phyloP scores from a whole-genome alignment of 2,113 vertebrate genomes.

The Platysternon megacephalum region DNA sequence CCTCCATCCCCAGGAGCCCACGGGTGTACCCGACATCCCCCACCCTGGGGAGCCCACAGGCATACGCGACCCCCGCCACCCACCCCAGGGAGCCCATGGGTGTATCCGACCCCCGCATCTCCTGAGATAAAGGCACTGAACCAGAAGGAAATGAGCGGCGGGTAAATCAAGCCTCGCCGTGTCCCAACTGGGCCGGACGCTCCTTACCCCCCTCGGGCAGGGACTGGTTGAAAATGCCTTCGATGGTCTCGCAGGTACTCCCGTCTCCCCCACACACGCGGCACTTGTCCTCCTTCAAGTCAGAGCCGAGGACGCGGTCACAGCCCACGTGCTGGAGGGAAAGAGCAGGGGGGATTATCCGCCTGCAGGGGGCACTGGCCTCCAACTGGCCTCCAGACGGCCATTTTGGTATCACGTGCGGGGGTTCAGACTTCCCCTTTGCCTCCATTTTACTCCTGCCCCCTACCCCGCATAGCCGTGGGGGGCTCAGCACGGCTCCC shows the following conservation, averaged over 20 bases:
- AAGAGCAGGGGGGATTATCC: neutral
- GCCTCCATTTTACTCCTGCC: neutral
- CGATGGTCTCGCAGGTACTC: constrained; percentile 90
- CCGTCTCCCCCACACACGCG: constrained; percentile 93
- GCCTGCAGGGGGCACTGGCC: neutral
- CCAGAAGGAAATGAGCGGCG: rapidly evolving
- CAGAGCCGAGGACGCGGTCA: constrained; percentile 93
- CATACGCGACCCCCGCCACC: too few relatives aligned
- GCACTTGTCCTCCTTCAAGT: constrained; percentile 93
- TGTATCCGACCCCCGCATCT: neutral
- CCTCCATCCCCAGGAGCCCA: neutral
- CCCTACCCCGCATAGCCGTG: rapidly evolving
- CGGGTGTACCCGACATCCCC: neutral
- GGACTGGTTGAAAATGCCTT: constrained; percentile 92
- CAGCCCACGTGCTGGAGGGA: constrained; percentile 92
- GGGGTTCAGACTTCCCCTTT: neutral
- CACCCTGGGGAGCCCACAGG: neutral
- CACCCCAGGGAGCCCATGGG: neutral
- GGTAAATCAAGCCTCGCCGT: rapidly evolving
- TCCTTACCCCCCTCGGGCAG: constrained; percentile 88
- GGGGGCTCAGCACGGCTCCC: neutral
- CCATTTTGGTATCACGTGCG: rapidly evolving
- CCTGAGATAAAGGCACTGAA: neutral
- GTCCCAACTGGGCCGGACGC: neutral
- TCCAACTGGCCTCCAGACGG: neutral